Percentiles rank a stretch among this genome's conserved stretches.
Conservation (phyloP, 2,888 invertebrate species). For the Hemaris fuciformis region DNA sequence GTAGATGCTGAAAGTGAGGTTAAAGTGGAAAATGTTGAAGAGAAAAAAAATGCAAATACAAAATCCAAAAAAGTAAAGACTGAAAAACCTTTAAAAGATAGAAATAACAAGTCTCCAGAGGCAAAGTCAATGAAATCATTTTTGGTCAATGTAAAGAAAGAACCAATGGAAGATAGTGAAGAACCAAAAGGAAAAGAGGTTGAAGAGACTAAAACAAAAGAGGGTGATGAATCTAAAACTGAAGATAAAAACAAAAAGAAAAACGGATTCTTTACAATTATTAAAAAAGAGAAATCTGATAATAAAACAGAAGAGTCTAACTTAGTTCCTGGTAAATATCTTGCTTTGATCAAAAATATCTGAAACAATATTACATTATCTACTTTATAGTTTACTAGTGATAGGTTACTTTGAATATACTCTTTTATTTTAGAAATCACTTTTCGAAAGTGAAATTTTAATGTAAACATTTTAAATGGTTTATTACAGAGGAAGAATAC, state of each 20-base stretch:
- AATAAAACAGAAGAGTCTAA: not conserved
- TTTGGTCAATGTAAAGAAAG: slow-evolving; percentile 21
- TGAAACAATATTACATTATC: not conserved
- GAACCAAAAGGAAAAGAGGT: slow-evolving; percentile 24
- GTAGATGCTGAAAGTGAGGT: slow-evolving; percentile 38
- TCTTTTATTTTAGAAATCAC: too few relatives aligned
- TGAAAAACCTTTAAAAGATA: slow-evolving; percentile 1
- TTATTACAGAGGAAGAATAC: slow-evolving; percentile 72
- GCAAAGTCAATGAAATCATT: slow-evolving; percentile 9
- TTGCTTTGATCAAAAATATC: not conserved
- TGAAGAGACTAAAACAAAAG: slow-evolving; percentile 24
- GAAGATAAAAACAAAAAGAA: slow-evolving; percentile 26
- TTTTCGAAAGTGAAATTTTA: too few relatives aligned
- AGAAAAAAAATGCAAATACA: slow-evolving; percentile 18
- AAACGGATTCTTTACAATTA: slow-evolving; percentile 20
- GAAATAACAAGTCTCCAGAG: slow-evolving; percentile 13
- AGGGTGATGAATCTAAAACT: slow-evolving; percentile 21
- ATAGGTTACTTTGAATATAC: too few relatives aligned
- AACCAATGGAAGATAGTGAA: slow-evolving; percentile 15
- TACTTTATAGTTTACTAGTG: too few relatives aligned
- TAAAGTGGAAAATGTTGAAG: slow-evolving; percentile 43
- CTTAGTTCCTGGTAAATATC: not conserved
- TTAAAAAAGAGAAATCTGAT: slow-evolving; percentile 22
- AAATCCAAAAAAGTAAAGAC: slow-evolving; percentile 43
- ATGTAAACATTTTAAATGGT: too few relatives aligned